A percentile compares a stretch with the other conserved stretches of the same genome.
Conservation (phyloP, 2,888 invertebrate genomes). For the Pseudococcus jackbeardsleyi region DNA sequence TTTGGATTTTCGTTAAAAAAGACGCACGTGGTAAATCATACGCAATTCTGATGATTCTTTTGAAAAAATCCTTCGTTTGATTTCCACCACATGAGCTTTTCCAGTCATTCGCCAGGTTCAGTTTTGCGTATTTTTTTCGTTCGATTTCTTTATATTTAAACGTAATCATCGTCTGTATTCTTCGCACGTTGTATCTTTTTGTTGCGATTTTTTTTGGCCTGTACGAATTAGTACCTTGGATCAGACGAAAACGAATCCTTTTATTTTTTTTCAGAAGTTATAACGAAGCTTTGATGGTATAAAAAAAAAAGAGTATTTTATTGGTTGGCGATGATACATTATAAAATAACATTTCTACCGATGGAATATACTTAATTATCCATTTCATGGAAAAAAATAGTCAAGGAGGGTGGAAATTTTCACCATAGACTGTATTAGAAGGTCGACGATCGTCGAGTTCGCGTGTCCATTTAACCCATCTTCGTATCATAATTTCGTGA, state of each 20-base stretch:
- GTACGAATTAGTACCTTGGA: no score
- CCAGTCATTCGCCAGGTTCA: neutral
- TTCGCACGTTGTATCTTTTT: constrained; percentile 3
- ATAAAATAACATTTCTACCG: neutral
- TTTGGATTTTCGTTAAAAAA: neutral
- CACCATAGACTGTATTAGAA: neutral
- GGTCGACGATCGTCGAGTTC: constrained; percentile 26
- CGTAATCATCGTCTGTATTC: neutral
- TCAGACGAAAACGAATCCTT: neutral
- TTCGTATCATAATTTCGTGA: constrained; percentile 18
- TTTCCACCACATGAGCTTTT: neutral
- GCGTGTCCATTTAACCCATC: constrained; percentile 30
- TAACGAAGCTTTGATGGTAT: neutral
- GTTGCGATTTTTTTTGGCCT: neutral
- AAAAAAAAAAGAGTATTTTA: neutral
- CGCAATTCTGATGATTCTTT: neutral
- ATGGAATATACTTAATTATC: neutral
- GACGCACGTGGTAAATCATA: constrained; percentile 2
- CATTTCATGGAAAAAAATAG: neutral
- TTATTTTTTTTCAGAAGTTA: neutral
- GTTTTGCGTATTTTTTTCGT: neutral
- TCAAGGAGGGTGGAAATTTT: neutral
- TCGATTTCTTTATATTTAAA: constrained; percentile 29
- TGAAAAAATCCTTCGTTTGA: constrained; percentile 19
- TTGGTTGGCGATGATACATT: neutral